These are phyloP conservation scores for Pogonus chalceus DNA, from an alignment of 1,140 invertebrate genomes.

Conservation along the genomic window DNA sequence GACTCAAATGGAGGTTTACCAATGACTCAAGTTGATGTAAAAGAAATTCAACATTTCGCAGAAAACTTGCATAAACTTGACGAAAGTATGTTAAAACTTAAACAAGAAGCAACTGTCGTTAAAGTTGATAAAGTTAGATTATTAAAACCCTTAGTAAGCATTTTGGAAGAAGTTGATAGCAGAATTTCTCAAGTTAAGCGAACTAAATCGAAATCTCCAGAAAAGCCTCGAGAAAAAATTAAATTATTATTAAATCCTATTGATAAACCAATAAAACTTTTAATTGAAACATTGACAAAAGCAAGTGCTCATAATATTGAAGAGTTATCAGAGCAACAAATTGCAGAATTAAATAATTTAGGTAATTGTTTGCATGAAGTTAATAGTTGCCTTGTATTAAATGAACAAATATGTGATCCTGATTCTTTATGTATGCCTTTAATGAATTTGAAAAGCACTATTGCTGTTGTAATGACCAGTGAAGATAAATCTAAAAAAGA, in stretches of 20 bases:
- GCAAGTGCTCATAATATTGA: neutral
- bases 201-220: neutral
- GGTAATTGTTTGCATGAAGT: neutral
- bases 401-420: neutral
- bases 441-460: neutral
- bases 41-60: constrained; percentile 20
- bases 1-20: neutral
- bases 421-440: neutral
- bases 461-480: neutral
- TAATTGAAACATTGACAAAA: neutral
- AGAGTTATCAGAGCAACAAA: neutral
- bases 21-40: constrained; percentile 12
- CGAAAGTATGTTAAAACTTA: constrained; percentile 17
- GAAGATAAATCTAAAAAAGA: neutral
- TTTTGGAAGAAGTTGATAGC: neutral
- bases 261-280: neutral
- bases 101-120: neutral
- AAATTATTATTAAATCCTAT: neutral
- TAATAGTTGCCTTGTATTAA: neutral
- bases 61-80: constrained; percentile 21
- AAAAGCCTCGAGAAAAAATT: neutral
- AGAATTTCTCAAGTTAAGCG: neutral
- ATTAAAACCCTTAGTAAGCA: neutral
- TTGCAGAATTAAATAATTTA: neutral
- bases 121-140: neutral